Evolutionary conservation across 2,888 invertebrate species (phyloP), one percentile per base, ranked within the genome.

Genomic region (Herminia tarsipennalis): DNA sequence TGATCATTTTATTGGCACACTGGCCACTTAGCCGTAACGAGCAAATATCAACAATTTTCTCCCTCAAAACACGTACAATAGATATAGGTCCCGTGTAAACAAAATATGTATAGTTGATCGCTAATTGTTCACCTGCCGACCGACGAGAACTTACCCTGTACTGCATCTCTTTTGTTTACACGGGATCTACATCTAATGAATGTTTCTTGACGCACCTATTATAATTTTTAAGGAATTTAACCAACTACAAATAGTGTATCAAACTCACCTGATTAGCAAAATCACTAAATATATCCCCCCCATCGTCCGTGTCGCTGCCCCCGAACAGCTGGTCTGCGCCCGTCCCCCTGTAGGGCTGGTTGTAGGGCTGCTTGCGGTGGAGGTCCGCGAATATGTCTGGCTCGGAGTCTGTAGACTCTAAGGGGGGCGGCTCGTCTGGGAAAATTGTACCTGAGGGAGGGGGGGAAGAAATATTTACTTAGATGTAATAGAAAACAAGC

Each of bases 341-440:
- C 0, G 32, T 4, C 0, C 14, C 29, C 8, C 51, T 50, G 16
- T 65, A 59, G 1, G 50, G 57, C 17, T 33, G 36, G 20, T 41
- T 13, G 42, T 70, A 62, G 8, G 82, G 72, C 48, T 75, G 73
- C 3, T 51, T 49, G 2, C 69, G 76, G 46, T 81, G 82, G 6
- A 89, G 53, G 22, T 82, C 81, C 0, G 83, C 83, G 64, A 87
- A 88, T 40, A 90, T 81, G 20, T 88, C 87, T 0, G 83, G 80
- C 1, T 83, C 80, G 0, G 48, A 40, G 5, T 73, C 68, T 0
- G 74, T 69, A 1, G 71, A 42, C 0, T 89, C 91, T 0, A 93
- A 56, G 0, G 93, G 93, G 0, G 93, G 93, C 0, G 93, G 93
- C 63, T 93, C 93, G 61, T 93, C 92, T 0, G 84, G 75, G 75